Base-by-base conservation (phyloP, 2,888 invertebrate genomes). In the Omphaloscelis lunosa region DNA sequence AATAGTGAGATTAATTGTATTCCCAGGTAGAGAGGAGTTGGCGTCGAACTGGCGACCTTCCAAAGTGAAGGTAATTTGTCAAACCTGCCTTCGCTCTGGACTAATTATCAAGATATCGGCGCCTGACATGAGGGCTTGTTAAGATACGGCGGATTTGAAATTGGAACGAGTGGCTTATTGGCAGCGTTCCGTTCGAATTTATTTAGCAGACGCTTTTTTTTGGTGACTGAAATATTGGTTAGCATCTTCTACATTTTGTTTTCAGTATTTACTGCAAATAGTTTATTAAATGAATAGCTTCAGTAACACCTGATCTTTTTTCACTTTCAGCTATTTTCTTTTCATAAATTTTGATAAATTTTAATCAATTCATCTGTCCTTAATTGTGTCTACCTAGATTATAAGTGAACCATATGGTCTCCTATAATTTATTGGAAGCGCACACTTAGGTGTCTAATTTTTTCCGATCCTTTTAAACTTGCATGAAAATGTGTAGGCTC, bases 21-120 rank as follows among this genome's bases (percentile, higher is more conserved):
- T 79, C 70, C 77, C 86, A 83, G 87, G 83, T 87, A 86, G 66
- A 77, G 80, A 85, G 78, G 75, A 79, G 53, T 76, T 69, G 79
- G 74, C 86, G 77, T 86, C 77, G 85, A 86, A 88, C 88, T 89
- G 89, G 89, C 89, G 85, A 86, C 89, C 88, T 86, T 80, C 89
- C 89, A 89, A 89, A 89, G 84, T 84, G 85, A 81, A 77, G 81
- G 83, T 78, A 81, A 89, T 89, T 87, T 86, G 85, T 89, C 89
- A 88, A 86, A 81, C 79, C 83, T 86, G 82, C 83, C 80, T 83
- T 79, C 84, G 83, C 75, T 71, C 67, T 48, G 77, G 77, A 85
- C 83, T 89, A 89, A 89, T 89, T 88, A 87, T 83, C 81, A 71
- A 79, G 77, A 89, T 86, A 89, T 89, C 80, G 85, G 83, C 72